Conservation (phyloP, 1,140 invertebrate genomes). For the Psilanteris sp. region DNA sequence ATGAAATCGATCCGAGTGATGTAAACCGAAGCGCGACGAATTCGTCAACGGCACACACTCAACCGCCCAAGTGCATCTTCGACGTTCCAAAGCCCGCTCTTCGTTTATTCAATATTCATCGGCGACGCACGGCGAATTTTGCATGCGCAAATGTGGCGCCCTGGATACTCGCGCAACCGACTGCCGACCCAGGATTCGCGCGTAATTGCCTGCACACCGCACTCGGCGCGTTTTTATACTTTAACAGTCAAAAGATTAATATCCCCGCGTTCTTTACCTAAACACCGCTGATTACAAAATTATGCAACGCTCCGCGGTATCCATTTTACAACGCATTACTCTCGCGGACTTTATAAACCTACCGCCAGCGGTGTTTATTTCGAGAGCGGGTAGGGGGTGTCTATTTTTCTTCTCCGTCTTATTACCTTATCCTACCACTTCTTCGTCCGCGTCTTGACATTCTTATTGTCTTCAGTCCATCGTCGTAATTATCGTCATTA, state of each 20-base stretch:
- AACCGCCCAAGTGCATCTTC: not conserved
- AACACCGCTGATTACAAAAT: conserved; percentile 47
- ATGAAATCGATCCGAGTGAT: conserved; percentile 8
- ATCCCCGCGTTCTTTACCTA: conserved; percentile 8
- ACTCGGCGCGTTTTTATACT: too few species aligned
- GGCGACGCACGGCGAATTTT: too few species aligned
- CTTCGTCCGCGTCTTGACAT: conserved; percentile 14
- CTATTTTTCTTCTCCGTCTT: conserved; percentile 35
- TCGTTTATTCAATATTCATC: too few species aligned
- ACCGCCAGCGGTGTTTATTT: too few species aligned
- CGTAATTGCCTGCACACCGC: too few species aligned
- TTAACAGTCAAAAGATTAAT: not conserved
- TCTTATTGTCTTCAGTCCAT: conserved; percentile 39
- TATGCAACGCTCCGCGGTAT: conserved; percentile 25
- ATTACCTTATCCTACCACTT: conserved; percentile 37
- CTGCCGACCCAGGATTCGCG: too few species aligned
- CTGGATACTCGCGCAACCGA: too few species aligned
- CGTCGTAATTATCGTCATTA: conserved; percentile 49
- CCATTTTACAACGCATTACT: conserved; percentile 44
- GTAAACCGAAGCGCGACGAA: too few species aligned
- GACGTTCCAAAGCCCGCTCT: too few species aligned
- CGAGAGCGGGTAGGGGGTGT: too few species aligned
- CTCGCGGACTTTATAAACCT: conserved; percentile 38
- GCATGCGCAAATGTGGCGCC: too few species aligned
- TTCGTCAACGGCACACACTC: too few species aligned